Percentiles rank a stretch among this genome's conserved stretches.
phyloP scores from a whole-genome alignment of 2,113 vertebrate genomes.

The Peucedramus taeniatus region DNA sequence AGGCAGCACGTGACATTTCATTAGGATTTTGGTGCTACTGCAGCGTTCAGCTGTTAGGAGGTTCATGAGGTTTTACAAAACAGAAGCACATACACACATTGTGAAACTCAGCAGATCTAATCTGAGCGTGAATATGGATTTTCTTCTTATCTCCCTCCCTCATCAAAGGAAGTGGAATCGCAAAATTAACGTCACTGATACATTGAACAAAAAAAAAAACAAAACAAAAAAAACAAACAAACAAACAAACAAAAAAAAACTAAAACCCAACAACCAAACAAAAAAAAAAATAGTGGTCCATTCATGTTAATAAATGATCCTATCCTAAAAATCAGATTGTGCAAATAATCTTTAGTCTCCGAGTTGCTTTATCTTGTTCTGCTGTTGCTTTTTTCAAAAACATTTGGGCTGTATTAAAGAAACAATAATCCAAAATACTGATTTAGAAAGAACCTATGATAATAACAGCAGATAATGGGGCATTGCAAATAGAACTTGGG shows the following conservation, averaged over 20 bases:
- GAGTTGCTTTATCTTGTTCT: not conserved
- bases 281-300: not conserved
- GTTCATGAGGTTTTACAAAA: not conserved
- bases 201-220: not conserved
- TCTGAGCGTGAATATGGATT: not conserved
- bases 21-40: not conserved
- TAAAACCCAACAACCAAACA: not conserved
- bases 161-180: not conserved
- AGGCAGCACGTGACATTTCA: conserved; percentile 1
- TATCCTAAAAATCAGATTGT: not conserved
- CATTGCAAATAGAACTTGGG: not conserved
- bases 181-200: not conserved
- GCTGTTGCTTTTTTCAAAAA: not conserved
- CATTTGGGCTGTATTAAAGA: not conserved
- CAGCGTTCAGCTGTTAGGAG: not conserved
- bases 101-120: not conserved
- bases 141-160: not conserved
- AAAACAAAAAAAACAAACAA: no score
- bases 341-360: not conserved
- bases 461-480: not conserved
- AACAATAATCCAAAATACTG: not conserved
- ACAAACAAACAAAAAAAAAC: no score
- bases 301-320: not conserved
- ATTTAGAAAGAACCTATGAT: not conserved
- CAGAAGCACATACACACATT: not conserved